A percentile compares a stretch with the other conserved stretches of the same genome.
phyloP scores from a whole-genome alignment of 2,888 invertebrate genomes.

The Heliconius charithonia region DNA sequence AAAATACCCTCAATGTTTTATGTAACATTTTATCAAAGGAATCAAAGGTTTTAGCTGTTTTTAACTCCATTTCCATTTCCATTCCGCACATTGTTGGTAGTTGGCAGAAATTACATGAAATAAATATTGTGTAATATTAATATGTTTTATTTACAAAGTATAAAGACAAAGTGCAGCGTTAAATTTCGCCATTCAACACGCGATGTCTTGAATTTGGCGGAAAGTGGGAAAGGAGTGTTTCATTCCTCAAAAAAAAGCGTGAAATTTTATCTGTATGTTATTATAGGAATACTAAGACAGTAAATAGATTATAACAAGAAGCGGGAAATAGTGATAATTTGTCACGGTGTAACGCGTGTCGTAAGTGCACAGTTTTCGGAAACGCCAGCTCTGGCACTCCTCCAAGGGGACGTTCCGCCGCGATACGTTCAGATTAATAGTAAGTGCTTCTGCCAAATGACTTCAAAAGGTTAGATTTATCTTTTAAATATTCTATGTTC shows the following conservation, averaged over 20 bases:
- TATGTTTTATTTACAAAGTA: no score
- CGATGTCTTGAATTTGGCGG: no score
- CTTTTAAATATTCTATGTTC: conserved; percentile 29
- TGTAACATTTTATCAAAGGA: no score
- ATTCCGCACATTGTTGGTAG: not conserved
- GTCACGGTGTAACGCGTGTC: conserved; percentile 29
- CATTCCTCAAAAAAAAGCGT: no score
- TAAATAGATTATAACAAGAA: not conserved
- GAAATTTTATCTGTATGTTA: not conserved
- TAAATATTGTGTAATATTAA: no score
- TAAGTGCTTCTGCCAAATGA: conserved; percentile 75
- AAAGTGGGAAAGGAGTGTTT: no score
- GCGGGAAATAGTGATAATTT: not conserved
- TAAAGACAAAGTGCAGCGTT: no score
- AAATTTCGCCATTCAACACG: no score
- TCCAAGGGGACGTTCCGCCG: conserved; percentile 62
- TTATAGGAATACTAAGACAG: not conserved
- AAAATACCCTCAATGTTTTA: no score
- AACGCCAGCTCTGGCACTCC: conserved; percentile 56
- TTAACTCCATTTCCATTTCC: no score
- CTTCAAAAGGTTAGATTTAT: conserved; percentile 48
- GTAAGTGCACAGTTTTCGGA: conserved; percentile 33
- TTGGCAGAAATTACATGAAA: no score
- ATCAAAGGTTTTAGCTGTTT: not conserved
- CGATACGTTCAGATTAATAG: conserved; percentile 73